Evolutionary conservation across 2,888 invertebrate species (phyloP).

Genomic region (Bedellia somnulentella): DNA sequence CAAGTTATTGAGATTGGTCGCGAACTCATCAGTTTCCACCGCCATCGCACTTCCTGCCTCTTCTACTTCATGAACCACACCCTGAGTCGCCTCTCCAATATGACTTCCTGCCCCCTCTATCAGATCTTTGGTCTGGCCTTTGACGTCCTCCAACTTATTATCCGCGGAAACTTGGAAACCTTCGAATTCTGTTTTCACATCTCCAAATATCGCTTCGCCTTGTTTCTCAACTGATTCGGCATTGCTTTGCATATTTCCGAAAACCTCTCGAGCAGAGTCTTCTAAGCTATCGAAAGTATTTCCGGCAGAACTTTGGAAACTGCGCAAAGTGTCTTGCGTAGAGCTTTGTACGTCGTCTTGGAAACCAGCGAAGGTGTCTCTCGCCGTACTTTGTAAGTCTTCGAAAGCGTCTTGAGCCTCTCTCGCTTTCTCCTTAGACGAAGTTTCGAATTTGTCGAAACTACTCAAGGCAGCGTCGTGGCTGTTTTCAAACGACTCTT

Average conservation of each 20-base stretch:
- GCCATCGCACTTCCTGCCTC: too few species aligned
- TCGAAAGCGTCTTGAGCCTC: conserved; percentile 41
- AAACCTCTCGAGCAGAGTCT: conserved; percentile 35
- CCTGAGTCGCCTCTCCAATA: conserved; percentile 23
- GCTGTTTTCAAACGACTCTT: conserved; percentile 34
- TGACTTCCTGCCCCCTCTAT: conserved; percentile 25
- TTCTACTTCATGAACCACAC: conserved; percentile 17
- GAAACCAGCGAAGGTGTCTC: conserved; percentile 44
- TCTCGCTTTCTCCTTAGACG: conserved; percentile 42
- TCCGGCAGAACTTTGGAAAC: conserved; percentile 52
- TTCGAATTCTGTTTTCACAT: conserved; percentile 34
- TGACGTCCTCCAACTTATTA: conserved; percentile 43
- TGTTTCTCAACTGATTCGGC: conserved; percentile 19
- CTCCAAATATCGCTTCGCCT: conserved; percentile 32
- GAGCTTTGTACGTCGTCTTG: conserved; percentile 44
- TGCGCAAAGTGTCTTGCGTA: conserved; percentile 44
- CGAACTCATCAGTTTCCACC: conserved; percentile 25
- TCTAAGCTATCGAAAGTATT: conserved; percentile 51
- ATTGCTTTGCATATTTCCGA: conserved; percentile 20
- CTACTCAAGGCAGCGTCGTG: conserved; percentile 47
- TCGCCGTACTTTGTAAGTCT: conserved; percentile 40
- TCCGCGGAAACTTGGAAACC: conserved; percentile 50
- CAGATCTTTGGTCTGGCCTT: conserved; percentile 23
- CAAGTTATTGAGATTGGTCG: conserved; percentile 45
- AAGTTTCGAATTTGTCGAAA: conserved; percentile 50